Base-by-base conservation (phyloP, 2,797 vertebrate genomes). In the Apogon talboti region DNA sequence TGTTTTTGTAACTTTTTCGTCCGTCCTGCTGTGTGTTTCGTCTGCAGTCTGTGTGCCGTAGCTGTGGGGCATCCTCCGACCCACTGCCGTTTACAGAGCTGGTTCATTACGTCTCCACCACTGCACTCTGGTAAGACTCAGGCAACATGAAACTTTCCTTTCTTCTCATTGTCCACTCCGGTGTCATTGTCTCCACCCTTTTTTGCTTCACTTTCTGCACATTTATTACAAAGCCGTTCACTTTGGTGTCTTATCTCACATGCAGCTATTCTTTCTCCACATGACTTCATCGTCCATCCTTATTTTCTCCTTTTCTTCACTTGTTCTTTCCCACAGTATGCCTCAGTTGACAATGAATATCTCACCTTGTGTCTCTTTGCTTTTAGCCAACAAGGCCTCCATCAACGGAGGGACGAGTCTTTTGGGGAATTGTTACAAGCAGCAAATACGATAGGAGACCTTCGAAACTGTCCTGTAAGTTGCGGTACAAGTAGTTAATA, bases 21-120 rank as follows among this genome's bases (percentile, higher is more conserved):
- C 37, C 19, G 19, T 41, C 14, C 15, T 40, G 19, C 6, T 52
- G 41, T 69, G 18, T 2, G 8, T 72, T 35, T 74, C 66, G 74
- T 15, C 58, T 86, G 71, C 77, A 99, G 98, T 95, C 95, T 55
- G 96, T 99, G 42, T 99, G 98, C 82, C 94, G 93, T 19, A 97
- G 95, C 82, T 99, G 98, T 81, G 96, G 97, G 66, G 98, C 98
- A 1, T 97, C 98, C 0, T 99, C 98, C 4, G 98, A 99, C 83
- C 98, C 98, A 0, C 92, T 98, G 61, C 97, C 98, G 82, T 99
- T 98, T 71, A 99, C 95, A 0, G 96, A 99, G 82, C 95, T 98
- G 70, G 98, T 99, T 70, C 95, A 97, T 88, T 99, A 99, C 43
- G 95, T 99, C 93, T 99, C 98, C 74, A 98, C 95, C 75, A 98